A percentile compares a stretch with the other conserved stretches of the same genome.
These are phyloP conservation scores for Megathymus violae DNA, from an alignment of 1,140 invertebrate species.

Conservation along the genomic window DNA sequence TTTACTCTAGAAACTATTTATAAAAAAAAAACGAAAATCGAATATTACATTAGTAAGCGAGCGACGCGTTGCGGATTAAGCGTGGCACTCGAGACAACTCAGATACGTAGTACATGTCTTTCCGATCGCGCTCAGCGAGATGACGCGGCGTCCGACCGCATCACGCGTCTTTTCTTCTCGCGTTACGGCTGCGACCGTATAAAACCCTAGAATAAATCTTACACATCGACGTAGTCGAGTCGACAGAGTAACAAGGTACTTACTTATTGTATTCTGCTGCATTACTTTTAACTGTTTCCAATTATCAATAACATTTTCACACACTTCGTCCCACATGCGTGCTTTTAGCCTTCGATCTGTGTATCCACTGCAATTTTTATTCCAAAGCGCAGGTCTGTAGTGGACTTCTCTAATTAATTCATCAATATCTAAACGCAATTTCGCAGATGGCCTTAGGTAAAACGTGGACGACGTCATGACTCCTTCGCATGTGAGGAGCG, in stretches of 20 bases:
- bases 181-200: neutral
- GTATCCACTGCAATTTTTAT: neutral
- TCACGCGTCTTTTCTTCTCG: neutral
- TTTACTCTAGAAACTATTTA: too few species aligned
- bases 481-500: neutral
- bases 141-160: neutral
- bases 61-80: too few species aligned
- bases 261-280: neutral
- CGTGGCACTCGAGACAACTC: too few species aligned
- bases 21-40: too few species aligned
- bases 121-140: neutral
- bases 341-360: neutral
- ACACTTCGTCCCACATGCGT: neutral
- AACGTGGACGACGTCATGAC: neutral
- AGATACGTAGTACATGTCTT: too few species aligned
- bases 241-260: neutral
- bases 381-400: neutral
- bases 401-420: constrained; percentile 2
- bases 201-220: too few species aligned
- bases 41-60: too few species aligned
- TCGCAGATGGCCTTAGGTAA: neutral
- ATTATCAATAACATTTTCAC: neutral
- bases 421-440: neutral
- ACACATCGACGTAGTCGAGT: too few species aligned
- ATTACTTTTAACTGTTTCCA: neutral